Evolutionary conservation across 2,113 vertebrate genomes (phyloP), one percentile per base, ranked within the genome.

Genomic region (Argyrosomus japonicus): DNA sequence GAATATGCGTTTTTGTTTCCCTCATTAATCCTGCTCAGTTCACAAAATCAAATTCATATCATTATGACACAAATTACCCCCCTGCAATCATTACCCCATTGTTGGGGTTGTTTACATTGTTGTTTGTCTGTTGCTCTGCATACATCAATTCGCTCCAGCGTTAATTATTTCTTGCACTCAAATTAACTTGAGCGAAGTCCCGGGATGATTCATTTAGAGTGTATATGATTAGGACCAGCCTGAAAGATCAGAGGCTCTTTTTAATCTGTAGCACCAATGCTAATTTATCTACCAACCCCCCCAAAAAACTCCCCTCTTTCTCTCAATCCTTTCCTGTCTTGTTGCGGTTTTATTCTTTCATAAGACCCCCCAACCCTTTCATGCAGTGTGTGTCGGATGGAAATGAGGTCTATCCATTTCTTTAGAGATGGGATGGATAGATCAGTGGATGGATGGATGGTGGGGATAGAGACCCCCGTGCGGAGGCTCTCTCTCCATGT

Each of bases 121-220:
- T 91, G 84, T 92, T 92, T 81, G 88, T 82, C 63, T 9, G 1
- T 72, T 57, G 60, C 77, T 90, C 68, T 73, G 87, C 91, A 91
- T 91, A 87, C 81, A 92, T 92, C 88, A 91, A 8, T 58, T 81
- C 5, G 5, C 70, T 83, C 67, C 61, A 13, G 62, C 58, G 84
- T 88, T 93, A 92, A 95, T 95, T 91, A 92, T 93, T 92, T 90
- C 87, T 82, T 79, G 74, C 75, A 63, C 68, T 61, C 63, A 87
- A 87, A 91, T 93, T 65, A 88, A 83, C 80, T 86, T 45, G 53
- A 81, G 73, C 78, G 88, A 90, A 88, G 74, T 93, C 94, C 94
- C 93, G 9, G 84, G 93, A 92, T 72, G 88, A 85, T 93, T 92
- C 68, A 91, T 93, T 91, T 91, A 78, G 79, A 61, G 79, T 73